Base-by-base conservation (phyloP, 2,888 invertebrate species). In the Patella ulyssiponensis region DNA sequence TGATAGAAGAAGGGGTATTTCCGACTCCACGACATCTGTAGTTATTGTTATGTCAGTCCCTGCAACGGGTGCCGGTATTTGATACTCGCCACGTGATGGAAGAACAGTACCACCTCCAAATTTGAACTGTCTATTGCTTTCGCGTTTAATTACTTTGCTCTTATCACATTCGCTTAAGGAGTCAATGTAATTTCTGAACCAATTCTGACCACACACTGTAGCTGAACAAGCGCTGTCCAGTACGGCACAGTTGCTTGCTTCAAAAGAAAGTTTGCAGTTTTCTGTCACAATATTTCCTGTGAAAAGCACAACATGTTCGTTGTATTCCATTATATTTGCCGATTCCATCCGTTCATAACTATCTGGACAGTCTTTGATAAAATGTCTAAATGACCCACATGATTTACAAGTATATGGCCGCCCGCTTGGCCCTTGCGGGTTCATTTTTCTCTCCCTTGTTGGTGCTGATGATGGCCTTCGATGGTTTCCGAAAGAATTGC, bases 171-270 rank as follows among this genome's bases (percentile, higher is more conserved):
- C 20, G 44, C 75, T 73, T 17, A 77, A 76, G 5, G 77, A 79
- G 70, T 81, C 78, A 27, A 78, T 20, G 70, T 79, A 81, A 51
- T 73, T 72, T 12, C 71, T 74, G 76, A 81, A 74, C 80, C 78
- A 81, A n/a, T 71, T 72, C 64, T 80, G 73, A 27, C 81, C 82
- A 64, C 78, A 75, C 11, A 80, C 81, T 64, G 81, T 81, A 52
- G 79, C 56, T 11, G 76, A 79, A 72, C 82, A 79, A 3, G 79
- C 82, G 64, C 76, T 79, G 52, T 81, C 81, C 54, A 82, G 71
- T 44, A 82, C 75, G 56, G 81, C 80, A 51, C 80, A 77, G 53
- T 80, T 78, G 12, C 64, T 56, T 17, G 82, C 73, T 77, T 83
- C 80, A 64, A 77, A 52, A 52, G 78, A 54, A 51, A 81, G 52